Conservation (phyloP, 2,888 invertebrate species). For the Lepidochrysops patricia region DNA sequence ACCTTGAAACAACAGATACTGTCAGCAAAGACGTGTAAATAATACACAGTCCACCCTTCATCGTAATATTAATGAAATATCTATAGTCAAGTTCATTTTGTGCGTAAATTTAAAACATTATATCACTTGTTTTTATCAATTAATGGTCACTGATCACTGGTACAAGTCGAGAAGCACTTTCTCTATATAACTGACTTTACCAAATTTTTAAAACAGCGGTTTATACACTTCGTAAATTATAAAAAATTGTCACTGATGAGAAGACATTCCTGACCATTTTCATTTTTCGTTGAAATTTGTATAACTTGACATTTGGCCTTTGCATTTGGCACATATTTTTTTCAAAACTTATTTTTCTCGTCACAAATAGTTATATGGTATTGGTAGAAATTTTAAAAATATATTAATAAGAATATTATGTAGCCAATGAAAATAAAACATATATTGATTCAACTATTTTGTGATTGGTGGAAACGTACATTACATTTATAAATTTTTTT, state of each 20-base stretch:
- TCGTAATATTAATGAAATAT: slow-evolving; percentile 69
- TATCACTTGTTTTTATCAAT: slow-evolving; percentile 38
- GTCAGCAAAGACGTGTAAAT: slow-evolving; percentile 77
- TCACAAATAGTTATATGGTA: slow-evolving; percentile 21
- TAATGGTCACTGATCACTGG: slow-evolving; percentile 31
- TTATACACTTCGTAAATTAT: slow-evolving; percentile 20
- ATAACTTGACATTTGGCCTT: slow-evolving; percentile 47
- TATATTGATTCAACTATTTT: slow-evolving; percentile 38
- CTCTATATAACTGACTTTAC: slow-evolving; percentile 21
- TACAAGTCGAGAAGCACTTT: slow-evolving; percentile 26
- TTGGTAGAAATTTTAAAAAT: slow-evolving; percentile 32
- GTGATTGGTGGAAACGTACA: slow-evolving; percentile 35
- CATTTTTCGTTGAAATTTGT: slow-evolving; percentile 39
- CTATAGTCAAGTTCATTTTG: slow-evolving; percentile 69
- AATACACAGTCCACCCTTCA: slow-evolving; percentile 76
- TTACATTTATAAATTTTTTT: slow-evolving; percentile 18
- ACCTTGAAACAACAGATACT: slow-evolving; percentile 76
- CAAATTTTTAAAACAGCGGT: slow-evolving; percentile 22
- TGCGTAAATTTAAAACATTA: slow-evolving; percentile 58
- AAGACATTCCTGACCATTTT: slow-evolving; percentile 34
- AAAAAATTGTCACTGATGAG: slow-evolving; percentile 25
- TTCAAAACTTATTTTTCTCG: slow-evolving; percentile 10
- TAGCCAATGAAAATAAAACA: slow-evolving; percentile 51
- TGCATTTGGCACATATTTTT: too few species aligned
- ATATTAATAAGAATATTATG: slow-evolving; percentile 29